phyloP scores from a whole-genome alignment of 2,113 vertebrate genomes.

The Excalfactoria chinensis region DNA sequence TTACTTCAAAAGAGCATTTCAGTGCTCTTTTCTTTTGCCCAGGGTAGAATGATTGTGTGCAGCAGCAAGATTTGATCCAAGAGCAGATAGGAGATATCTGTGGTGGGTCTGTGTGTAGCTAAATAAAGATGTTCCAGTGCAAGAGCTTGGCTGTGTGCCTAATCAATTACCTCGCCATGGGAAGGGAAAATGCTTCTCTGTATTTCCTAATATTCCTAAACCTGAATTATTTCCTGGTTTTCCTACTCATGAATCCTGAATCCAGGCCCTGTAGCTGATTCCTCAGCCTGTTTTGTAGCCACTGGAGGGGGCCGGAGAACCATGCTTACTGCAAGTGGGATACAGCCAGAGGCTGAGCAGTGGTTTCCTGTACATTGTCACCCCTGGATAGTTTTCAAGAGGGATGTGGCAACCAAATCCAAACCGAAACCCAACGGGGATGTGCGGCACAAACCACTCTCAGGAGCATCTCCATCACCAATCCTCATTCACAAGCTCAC shows the following conservation, averaged over 20 bases:
- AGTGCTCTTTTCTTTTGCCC: background rate
- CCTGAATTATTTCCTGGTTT: background rate
- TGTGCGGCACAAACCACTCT: background rate
- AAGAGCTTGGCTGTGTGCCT: background rate
- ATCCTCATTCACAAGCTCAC: background rate
- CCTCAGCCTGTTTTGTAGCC: background rate
- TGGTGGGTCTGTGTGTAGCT: background rate
- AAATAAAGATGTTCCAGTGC: background rate
- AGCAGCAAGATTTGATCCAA: background rate
- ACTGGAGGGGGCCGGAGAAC: slow-evolving; percentile 65
- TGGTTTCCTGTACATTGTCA: background rate
- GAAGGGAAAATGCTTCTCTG: background rate
- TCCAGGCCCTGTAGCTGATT: background rate
- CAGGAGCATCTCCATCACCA: too few species aligned
- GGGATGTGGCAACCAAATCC: background rate
- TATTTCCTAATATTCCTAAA: background rate
- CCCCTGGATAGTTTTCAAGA: background rate
- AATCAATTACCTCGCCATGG: background rate
- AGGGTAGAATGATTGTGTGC: fast-evolving
- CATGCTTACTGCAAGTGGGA: background rate
- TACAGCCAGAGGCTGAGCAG: background rate
- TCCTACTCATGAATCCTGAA: background rate
- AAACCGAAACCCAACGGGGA: background rate
- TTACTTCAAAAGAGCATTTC: background rate
- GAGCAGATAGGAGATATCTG: background rate